Evolutionary conservation across 1,140 invertebrate species (phyloP).

Genomic region (Trigoniulus corallinus): DNA sequence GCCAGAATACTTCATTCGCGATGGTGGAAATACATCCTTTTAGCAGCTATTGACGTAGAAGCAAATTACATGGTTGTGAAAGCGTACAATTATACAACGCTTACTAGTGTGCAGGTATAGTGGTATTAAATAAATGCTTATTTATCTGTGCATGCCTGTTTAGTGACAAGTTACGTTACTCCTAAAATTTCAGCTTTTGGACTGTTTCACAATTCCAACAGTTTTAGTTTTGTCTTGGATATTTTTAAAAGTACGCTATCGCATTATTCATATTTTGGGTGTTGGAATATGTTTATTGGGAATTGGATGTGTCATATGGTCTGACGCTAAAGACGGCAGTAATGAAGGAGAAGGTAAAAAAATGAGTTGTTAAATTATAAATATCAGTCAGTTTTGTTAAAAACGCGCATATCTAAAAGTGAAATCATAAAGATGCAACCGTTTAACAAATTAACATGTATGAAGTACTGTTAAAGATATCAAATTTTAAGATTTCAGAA

Average conservation of each 20-base stretch:
- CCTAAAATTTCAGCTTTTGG: slow-evolving; percentile 46
- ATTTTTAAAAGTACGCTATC: slow-evolving; percentile 48
- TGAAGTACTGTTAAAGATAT: too few relatives aligned
- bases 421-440: background rate
- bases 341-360: slow-evolving; percentile 16
- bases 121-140: background rate
- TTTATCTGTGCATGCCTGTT: background rate
- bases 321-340: slow-evolving; percentile 50
- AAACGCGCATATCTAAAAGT: background rate
- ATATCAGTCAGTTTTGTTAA: background rate
- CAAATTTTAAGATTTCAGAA: too few relatives aligned
- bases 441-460: slow-evolving; percentile 6
- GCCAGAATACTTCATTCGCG: slow-evolving; percentile 45
- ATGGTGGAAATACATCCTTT: slow-evolving; percentile 52
- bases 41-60: slow-evolving; percentile 62
- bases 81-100: slow-evolving; percentile 48
- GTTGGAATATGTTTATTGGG: slow-evolving; percentile 64
- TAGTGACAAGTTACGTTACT: background rate
- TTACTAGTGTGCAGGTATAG: slow-evolving; percentile 44
- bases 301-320: slow-evolving; percentile 64
- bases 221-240: slow-evolving; percentile 54
- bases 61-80: slow-evolving; percentile 55
- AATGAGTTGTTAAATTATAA: background rate
- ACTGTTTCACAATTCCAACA: slow-evolving; percentile 70
- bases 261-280: slow-evolving; percentile 55